Percentiles rank a stretch among this genome's conserved stretches.
Evolutionary conservation across 2,797 vertebrate genomes (phyloP).

Genomic region (Pseudotriccus pelzelni): DNA sequence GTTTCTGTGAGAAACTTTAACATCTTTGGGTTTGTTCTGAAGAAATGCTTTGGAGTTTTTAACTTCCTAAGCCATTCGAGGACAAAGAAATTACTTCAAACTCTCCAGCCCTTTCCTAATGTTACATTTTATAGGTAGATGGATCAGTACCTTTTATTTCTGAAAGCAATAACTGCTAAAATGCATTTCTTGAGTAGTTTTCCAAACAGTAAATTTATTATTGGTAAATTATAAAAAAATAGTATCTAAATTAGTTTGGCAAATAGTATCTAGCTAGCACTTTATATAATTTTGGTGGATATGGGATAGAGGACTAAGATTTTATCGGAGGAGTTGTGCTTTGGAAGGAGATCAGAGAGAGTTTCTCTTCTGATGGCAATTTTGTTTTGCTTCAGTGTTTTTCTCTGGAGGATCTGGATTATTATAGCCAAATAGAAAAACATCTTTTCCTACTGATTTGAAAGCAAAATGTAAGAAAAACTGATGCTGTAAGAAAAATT

Average conservation of each 20-base stretch:
- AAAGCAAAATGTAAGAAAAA: not conserved
- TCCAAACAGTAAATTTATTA: not conserved
- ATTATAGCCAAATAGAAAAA: not conserved
- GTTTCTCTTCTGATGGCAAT: not conserved
- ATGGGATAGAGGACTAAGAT: not conserved
- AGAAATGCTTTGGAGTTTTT: not conserved
- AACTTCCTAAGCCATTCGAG: not conserved
- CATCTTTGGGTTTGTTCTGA: not conserved
- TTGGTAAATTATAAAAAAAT: not conserved
- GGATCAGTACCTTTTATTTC: not conserved
- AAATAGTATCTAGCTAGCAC: not conserved
- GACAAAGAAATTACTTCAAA: not conserved
- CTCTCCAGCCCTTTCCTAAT: not conserved
- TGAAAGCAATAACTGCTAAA: not conserved
- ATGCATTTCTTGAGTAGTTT: not conserved
- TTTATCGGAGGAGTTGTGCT: not conserved
- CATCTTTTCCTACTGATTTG: not conserved
- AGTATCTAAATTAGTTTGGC: no score
- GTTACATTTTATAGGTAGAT: conserved; percentile 6
- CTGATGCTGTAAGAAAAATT: not conserved
- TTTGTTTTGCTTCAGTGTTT: not conserved
- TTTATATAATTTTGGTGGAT: not conserved
- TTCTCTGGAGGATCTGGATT: not conserved
- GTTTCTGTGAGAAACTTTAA: not conserved
- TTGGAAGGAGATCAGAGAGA: not conserved